Evolutionary conservation across 2,797 vertebrate genomes (phyloP), one percentile per base, ranked within the genome.

Genomic region (Tinamus major): DNA sequence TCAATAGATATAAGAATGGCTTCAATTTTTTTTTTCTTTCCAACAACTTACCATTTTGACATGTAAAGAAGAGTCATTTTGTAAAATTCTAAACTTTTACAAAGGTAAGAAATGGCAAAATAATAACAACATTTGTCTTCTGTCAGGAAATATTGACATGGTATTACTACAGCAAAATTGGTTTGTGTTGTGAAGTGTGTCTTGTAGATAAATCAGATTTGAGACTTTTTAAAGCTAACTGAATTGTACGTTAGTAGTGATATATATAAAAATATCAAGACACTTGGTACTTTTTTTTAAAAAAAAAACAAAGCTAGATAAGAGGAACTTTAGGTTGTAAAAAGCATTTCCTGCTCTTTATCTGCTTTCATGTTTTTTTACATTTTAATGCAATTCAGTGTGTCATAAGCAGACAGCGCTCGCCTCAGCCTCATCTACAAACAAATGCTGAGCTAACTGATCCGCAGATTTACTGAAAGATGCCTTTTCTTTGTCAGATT

Each of bases 41-140:
- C 89, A 96, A 96, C 96, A 98, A 96, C 97, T 97, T 97, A 95
- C 97, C 98, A 97, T 98, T 98, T 98, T 98, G 98, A 98, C 98
- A 98, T 98, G 94, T 97, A 97, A 97, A 97, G 97, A 98, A 98
- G 97, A 95, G 90, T 97, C 96, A 97, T 98, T 97, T 97, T 96
- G 95, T 97, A 97, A 97, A 98, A 98, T 97, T 98, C 96, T 98
- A 97, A 98, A 97, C 97, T 98, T 98, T 95, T 96, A 98, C 97
- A 98, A 98, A 98, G 98, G 97, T 98, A 98, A 98, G 97, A 98
- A 99, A 98, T 98, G 98, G 98, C 98, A 98, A 98, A 98, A 98
- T 99, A 99, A 99, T 99, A 98, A 99, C 98, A 98, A 98, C 98
- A 99, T 99, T 98, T 98, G 98, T 99, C 99, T 99, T 99, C 98